Conservation (phyloP, 2,113 vertebrate species). For the Phaethon lepturus region DNA sequence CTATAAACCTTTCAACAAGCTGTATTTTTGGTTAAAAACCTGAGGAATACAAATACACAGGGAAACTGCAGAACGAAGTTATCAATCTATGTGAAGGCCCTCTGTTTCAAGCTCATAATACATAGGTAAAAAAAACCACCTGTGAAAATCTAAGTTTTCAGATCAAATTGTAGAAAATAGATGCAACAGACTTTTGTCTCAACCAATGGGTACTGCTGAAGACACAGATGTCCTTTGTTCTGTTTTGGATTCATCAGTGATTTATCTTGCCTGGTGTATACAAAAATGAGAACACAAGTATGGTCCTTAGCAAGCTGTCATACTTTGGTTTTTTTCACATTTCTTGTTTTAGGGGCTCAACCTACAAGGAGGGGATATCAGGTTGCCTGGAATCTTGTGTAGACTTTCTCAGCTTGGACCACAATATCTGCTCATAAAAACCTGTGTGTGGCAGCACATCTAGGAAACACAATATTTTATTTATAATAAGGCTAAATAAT, state of each 20-base stretch:
- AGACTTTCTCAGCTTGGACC: neutral
- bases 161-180: neutral
- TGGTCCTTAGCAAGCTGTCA: neutral
- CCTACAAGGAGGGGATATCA: neutral
- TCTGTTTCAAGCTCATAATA: neutral
- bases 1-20: neutral
- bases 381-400: neutral
- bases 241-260: neutral
- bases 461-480: neutral
- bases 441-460: neutral
- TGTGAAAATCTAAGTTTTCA: neutral
- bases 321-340: neutral
- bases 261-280: neutral
- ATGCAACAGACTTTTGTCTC: neutral
- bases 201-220: neutral
- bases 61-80: neutral
- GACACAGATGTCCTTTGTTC: neutral
- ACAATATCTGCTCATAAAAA: neutral
- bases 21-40: neutral
- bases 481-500: neutral
- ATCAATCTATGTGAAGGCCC: neutral
- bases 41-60: neutral
- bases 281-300: neutral
- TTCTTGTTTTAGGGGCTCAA: neutral
- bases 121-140: neutral